A percentile compares a stretch with the other conserved stretches of the same genome.
These are phyloP conservation scores for Xestoiulus laeticollis DNA, from an alignment of 2,888 invertebrate genomes.

Conservation along the genomic window DNA sequence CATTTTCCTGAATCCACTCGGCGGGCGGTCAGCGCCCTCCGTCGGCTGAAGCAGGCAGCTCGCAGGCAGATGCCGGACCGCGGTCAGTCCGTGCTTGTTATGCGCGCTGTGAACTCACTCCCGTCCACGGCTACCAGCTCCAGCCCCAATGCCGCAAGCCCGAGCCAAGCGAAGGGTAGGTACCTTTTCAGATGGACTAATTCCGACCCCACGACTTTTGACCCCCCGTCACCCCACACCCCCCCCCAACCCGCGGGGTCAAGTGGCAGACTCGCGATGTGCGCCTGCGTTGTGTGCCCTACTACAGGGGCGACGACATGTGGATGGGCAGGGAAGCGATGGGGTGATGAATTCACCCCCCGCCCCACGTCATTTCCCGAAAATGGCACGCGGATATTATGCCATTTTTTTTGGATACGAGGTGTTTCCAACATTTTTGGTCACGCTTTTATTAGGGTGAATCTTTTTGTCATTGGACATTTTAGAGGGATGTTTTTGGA, in stretches of 20 bases:
- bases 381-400: background rate
- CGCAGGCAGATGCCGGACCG: constrained; percentile 35
- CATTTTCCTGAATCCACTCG: background rate
- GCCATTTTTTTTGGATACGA: background rate
- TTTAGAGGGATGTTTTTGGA: too few species aligned
- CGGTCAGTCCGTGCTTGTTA: constrained; percentile 48
- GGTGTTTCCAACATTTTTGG: too few species aligned
- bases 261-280: background rate
- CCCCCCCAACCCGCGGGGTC: background rate
- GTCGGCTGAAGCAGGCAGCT: constrained; percentile 15
- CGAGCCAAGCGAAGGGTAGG: constrained; percentile 39
- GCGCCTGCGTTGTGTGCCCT: too few species aligned
- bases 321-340: background rate
- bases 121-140: constrained; percentile 43
- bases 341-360: background rate
- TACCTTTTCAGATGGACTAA: constrained; percentile 28
- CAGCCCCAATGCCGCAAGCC: constrained; percentile 44
- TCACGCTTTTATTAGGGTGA: too few species aligned
- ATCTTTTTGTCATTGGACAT: too few species aligned
- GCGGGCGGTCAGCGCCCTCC: constrained; percentile 48
- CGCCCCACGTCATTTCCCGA: background rate
- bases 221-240: background rate
- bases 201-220: background rate
- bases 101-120: constrained; percentile 44
- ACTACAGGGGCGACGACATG: background rate